Evolutionary conservation across 2,113 vertebrate species (phyloP).

Genomic region (Nothobranchius furzeri): DNA sequence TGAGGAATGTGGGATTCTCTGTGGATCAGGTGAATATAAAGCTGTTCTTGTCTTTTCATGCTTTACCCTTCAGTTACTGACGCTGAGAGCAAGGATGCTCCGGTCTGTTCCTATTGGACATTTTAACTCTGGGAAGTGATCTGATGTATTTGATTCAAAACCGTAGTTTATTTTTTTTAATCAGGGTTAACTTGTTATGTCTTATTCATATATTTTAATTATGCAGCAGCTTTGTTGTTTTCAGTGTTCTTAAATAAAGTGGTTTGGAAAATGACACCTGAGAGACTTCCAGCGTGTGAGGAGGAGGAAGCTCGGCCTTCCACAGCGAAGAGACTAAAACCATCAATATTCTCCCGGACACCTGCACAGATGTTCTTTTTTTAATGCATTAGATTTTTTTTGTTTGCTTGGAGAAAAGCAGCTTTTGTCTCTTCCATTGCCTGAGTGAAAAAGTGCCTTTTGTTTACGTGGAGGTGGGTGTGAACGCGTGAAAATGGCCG

Average conservation of each 20-base stretch:
- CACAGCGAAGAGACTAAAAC: neutral
- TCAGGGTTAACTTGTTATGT: too few species aligned
- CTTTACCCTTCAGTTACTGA: conserved; percentile 14
- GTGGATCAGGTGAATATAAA: conserved; percentile 21
- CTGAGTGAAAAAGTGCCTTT: neutral
- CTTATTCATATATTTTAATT: too few species aligned
- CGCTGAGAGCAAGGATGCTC: conserved; percentile 16
- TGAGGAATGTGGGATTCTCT: conserved; percentile 6
- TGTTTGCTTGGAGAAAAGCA: too few species aligned
- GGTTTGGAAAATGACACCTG: too few species aligned
- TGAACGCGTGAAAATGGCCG: neutral
- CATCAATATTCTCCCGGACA: conserved; percentile 1
- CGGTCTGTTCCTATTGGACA: neutral
- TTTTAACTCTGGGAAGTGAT: too few species aligned
- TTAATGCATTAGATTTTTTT: neutral
- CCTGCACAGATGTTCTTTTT: neutral
- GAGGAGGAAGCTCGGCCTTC: neutral
- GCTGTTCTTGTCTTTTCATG: neutral
- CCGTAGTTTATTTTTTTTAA: too few species aligned
- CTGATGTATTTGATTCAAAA: too few species aligned
- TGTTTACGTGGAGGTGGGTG: conserved; percentile 28
- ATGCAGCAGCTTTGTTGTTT: too few species aligned
- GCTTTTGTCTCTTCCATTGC: neutral
- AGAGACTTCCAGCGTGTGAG: too few species aligned
- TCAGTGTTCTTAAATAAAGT: too few species aligned